These are phyloP conservation scores for Pangasius djambal DNA, from an alignment of 2,797 vertebrate genomes.

Conservation along the genomic window DNA sequence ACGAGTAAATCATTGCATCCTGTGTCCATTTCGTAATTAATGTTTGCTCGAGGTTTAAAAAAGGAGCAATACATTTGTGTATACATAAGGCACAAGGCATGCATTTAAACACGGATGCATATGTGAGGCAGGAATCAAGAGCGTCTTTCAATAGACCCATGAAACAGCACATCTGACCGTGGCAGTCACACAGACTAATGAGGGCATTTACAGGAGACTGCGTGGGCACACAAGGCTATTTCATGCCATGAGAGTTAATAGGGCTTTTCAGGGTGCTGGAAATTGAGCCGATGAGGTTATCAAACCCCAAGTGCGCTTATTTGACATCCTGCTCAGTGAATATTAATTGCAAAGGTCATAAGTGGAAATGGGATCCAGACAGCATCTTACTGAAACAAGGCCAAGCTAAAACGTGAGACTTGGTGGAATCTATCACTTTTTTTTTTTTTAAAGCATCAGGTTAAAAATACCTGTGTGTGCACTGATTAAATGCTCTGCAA, in stretches of 20 bases:
- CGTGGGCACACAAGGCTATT: constrained; percentile 30
- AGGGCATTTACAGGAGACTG: constrained; percentile 27
- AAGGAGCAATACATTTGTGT: background rate
- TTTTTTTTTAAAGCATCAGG: background rate
- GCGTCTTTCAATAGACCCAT: background rate
- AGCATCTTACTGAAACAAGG: constrained; percentile 41
- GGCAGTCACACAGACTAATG: constrained; percentile 6
- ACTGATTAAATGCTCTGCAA: constrained; percentile 19
- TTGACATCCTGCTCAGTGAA: constrained; percentile 64
- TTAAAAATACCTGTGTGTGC: background rate
- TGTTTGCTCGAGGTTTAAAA: background rate
- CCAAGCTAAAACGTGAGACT: background rate
- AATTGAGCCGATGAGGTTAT: background rate
- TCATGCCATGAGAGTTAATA: constrained; percentile 37
- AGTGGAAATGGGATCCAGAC: constrained; percentile 65
- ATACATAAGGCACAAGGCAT: background rate
- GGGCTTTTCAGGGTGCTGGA: constrained; percentile 31
- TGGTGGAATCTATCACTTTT: background rate
- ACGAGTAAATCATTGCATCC: background rate
- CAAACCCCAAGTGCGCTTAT: constrained; percentile 1
- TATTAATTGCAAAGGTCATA: constrained; percentile 74
- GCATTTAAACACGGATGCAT: background rate
- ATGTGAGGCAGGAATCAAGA: background rate
- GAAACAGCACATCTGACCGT: constrained; percentile 5
- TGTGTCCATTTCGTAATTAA: background rate